phyloP scores from a whole-genome alignment of 2,888 invertebrate genomes.

The Chymomyza caudatula region DNA sequence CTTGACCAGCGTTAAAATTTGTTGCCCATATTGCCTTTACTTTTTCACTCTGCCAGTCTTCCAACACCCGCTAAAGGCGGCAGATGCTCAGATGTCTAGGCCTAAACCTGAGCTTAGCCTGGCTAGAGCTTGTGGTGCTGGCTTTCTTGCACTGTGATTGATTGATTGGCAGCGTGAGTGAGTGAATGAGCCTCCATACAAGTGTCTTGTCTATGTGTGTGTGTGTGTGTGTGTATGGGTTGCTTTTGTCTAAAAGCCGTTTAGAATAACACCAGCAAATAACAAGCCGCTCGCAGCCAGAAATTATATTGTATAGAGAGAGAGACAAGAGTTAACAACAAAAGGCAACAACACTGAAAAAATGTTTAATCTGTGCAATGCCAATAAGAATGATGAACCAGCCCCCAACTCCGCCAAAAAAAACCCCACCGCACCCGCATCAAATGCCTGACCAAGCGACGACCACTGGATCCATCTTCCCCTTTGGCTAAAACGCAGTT shows the following conservation, averaged over 20 bases:
- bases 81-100: slow-evolving; percentile 72
- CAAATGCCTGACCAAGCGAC: not conserved
- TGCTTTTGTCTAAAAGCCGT: slow-evolving; percentile 72
- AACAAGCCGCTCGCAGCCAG: slow-evolving; percentile 51
- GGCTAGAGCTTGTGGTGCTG: slow-evolving; percentile 3
- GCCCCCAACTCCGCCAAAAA: slow-evolving; percentile 38
- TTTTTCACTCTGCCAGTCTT: not conserved
- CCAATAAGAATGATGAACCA: slow-evolving; percentile 35
- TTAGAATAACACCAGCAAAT: slow-evolving; percentile 62
- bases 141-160: slow-evolving; percentile 56
- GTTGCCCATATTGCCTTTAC: slow-evolving; percentile 10
- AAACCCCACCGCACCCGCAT: slow-evolving; percentile 32
- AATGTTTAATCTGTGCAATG: slow-evolving; percentile 58
- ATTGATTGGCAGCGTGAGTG: slow-evolving; percentile 77
- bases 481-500: slow-evolving; percentile 44
- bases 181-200: slow-evolving; percentile 27
- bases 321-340: not conserved
- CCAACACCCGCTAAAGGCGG: slow-evolving; percentile 45
- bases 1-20: slow-evolving; percentile 58
- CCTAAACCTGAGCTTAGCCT: slow-evolving; percentile 39
- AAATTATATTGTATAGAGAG: slow-evolving; percentile 47
- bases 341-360: not conserved
- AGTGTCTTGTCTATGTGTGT: slow-evolving; percentile 23
- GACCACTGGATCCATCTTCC: slow-evolving; percentile 10
- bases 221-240: slow-evolving; percentile 22